These are phyloP conservation scores for Benthosema pterotum DNA, from an alignment of 2,797 vertebrate species.

Conservation along the genomic window DNA sequence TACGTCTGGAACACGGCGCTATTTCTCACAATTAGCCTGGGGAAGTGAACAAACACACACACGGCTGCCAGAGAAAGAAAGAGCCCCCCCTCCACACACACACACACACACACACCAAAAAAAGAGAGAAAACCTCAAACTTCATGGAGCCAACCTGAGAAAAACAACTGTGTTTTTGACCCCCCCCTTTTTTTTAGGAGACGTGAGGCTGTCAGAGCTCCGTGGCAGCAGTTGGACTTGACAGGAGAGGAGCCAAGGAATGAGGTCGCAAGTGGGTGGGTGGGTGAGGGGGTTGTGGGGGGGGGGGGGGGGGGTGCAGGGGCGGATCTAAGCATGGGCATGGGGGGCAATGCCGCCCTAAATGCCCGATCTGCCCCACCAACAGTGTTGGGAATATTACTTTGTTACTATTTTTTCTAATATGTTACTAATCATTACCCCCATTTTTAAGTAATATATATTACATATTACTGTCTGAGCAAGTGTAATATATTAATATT, in stretches of 20 bases:
- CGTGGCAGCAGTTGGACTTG: conserved; percentile 20
- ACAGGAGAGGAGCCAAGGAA: conserved; percentile 17
- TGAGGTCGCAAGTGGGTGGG: conserved; percentile 10
- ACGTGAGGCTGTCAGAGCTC: conserved; percentile 1
- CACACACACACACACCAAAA: neutral
- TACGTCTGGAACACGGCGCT: conserved; percentile 4
- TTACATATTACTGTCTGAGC: no score
- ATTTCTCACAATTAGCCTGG: conserved; percentile 26
- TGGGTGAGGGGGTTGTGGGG: conserved; percentile 30
- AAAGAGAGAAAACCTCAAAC: neutral
- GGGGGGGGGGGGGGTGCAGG: neutral
- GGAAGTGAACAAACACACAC: conserved; percentile 12
- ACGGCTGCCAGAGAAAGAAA: neutral
- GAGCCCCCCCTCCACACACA: neutral
- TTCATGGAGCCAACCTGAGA: neutral
- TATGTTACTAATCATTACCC: no score
- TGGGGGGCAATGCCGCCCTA: no score
- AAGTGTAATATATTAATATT: no score
- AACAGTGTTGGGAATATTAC: no score
- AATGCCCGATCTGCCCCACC: no score
- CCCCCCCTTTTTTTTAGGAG: conserved; percentile 2
- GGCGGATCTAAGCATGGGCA: no score
- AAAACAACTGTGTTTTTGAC: neutral
- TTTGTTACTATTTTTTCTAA: no score
- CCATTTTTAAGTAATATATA: no score